These are phyloP conservation scores for Myotis planiceps DNA, from an alignment of 2,797 vertebrate species.

Conservation along the genomic window DNA sequence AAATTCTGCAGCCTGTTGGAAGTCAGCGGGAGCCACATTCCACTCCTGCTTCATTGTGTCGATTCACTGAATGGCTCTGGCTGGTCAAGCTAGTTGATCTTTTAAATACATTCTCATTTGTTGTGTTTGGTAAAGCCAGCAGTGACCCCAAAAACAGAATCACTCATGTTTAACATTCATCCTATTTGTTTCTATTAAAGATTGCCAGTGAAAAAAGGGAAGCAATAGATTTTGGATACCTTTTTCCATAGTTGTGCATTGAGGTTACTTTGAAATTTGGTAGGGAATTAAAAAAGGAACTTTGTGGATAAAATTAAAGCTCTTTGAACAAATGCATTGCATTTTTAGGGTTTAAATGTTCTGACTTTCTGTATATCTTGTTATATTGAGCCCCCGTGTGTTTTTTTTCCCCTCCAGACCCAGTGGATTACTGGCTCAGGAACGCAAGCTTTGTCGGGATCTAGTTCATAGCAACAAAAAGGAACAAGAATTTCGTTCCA, in stretches of 20 bases:
- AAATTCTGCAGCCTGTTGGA: background rate
- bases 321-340: background rate
- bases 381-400: slow-evolving; percentile 29
- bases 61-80: background rate
- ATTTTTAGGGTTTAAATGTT: slow-evolving; percentile 7
- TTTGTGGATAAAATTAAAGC: slow-evolving; percentile 22
- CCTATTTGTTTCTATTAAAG: background rate
- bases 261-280: slow-evolving; percentile 7
- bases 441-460: slow-evolving; percentile 95
- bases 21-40: background rate
- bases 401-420: slow-evolving; percentile 86
- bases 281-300: background rate
- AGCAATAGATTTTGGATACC: background rate
- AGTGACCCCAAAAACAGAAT: background rate
- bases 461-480: slow-evolving; percentile 95
- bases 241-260: background rate
- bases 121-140: background rate
- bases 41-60: background rate
- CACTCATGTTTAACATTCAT: background rate
- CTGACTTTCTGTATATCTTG: background rate
- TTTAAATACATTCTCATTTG: background rate
- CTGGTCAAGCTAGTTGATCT: background rate
- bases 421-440: slow-evolving; percentile 93
- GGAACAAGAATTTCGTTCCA: slow-evolving; percentile 95
- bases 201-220: background rate